Percentiles rank a stretch among this genome's conserved stretches.
Evolutionary conservation across 2,888 invertebrate species (phyloP).

Genomic region (Acanthopleura granulata): DNA sequence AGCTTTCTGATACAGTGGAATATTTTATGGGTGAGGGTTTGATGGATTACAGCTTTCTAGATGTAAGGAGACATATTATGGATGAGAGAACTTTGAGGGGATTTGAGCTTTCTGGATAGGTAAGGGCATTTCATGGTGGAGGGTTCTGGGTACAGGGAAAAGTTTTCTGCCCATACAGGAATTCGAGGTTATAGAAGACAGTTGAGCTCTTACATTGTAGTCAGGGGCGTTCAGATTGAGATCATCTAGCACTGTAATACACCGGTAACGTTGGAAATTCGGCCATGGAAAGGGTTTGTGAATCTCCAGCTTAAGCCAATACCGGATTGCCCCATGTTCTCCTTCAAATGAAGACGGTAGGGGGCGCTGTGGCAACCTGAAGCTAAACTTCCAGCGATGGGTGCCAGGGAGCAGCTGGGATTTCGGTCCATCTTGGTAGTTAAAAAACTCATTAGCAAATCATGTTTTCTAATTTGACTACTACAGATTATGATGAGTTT

Average conservation of each 20-base stretch:
- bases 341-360: slow-evolving; percentile 47
- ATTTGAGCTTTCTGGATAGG: too few species aligned
- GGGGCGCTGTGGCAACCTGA: slow-evolving; percentile 30
- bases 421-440: neutral
- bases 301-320: slow-evolving; percentile 39
- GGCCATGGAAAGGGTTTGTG: slow-evolving; percentile 37
- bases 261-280: slow-evolving; percentile 31
- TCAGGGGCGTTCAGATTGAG: slow-evolving; percentile 33
- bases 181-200: neutral
- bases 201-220: neutral
- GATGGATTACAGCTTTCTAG: too few species aligned
- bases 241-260: slow-evolving; percentile 38
- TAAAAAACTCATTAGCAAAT: too few species aligned
- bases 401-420: slow-evolving; percentile 27
- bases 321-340: slow-evolving; percentile 37
- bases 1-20: too few species aligned
- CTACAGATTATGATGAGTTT: too few species aligned
- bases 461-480: too few species aligned
- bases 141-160: too few species aligned
- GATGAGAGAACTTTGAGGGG: too few species aligned
- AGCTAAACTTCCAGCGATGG: slow-evolving; percentile 35
- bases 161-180: neutral
- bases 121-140: too few species aligned
- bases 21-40: too few species aligned
- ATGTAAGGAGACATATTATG: too few species aligned